Evolutionary conservation across 2,888 invertebrate genomes (phyloP).

Genomic region (Drosophila recens): DNA sequence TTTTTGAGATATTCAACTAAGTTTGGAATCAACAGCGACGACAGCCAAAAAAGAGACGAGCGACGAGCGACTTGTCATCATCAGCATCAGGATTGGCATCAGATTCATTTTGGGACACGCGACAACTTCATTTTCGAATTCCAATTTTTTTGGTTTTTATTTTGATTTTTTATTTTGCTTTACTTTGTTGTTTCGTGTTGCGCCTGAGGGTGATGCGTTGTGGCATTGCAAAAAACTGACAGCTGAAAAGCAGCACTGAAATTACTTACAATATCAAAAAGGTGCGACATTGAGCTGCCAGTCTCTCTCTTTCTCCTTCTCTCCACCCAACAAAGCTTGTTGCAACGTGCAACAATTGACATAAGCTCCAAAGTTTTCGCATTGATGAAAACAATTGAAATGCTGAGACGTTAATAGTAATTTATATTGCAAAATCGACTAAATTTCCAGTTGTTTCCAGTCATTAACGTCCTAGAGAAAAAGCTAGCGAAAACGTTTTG

Average conservation of each 20-base stretch:
- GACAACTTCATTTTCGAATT: conserved; percentile 70
- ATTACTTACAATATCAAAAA: conserved; percentile 36
- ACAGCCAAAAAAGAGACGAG: conserved; percentile 5
- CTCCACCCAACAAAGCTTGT: not conserved
- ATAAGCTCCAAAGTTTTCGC: conserved; percentile 3
- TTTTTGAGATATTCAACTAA: conserved; percentile 55
- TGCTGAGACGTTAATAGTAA: not conserved
- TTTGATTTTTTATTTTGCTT: conserved; percentile 15
- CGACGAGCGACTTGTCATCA: conserved; percentile 63
- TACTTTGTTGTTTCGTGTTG: conserved; percentile 10
- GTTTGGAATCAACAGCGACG: conserved; percentile 64
- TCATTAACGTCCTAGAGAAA: not conserved
- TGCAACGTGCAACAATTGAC: conserved; percentile 39
- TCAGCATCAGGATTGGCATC: conserved; percentile 37
- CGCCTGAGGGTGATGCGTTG: conserved; percentile 18
- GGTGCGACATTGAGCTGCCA: conserved; percentile 57
- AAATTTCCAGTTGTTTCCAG: not conserved
- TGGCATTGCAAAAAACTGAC: conserved; percentile 44
- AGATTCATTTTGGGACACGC: conserved; percentile 41
- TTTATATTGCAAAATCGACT: not conserved
- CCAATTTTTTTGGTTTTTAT: conserved; percentile 8
- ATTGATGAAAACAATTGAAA: conserved; percentile 26
- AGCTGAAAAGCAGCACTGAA: conserved; percentile 51
- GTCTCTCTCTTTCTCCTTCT: not conserved
- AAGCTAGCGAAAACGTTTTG: not conserved